Percentiles rank a stretch among this genome's conserved stretches.
Conservation (phyloP, 2,888 invertebrate species). For the Chloroclysta siterata region DNA sequence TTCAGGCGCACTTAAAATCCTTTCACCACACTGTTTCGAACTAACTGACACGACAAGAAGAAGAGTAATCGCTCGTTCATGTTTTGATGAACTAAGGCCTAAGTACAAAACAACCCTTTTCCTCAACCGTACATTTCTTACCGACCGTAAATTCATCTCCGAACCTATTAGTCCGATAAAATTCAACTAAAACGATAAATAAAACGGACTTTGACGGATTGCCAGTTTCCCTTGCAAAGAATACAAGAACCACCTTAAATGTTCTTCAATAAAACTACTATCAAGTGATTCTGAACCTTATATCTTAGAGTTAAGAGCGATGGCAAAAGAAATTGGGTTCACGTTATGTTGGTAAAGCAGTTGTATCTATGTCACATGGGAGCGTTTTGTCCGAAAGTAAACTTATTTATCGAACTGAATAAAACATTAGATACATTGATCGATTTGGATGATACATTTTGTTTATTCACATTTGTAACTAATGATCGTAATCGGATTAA, state of each 20-base stretch:
- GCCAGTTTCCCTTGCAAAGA: slow-evolving; percentile 79
- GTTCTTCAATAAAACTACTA: neutral
- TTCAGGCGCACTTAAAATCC: no score
- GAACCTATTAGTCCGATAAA: slow-evolving; percentile 83
- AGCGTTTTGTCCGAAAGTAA: slow-evolving; percentile 81
- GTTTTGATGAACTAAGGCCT: neutral
- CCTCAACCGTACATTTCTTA: slow-evolving; percentile 57
- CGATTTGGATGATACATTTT: slow-evolving; percentile 67
- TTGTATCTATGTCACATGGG: slow-evolving; percentile 81
- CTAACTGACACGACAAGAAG: no score
- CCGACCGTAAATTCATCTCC: slow-evolving; percentile 83
- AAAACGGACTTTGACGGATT: slow-evolving; percentile 82
- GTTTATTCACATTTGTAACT: slow-evolving; percentile 48
- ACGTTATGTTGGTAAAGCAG: slow-evolving; percentile 55
- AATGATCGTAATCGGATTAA: slow-evolving; percentile 36
- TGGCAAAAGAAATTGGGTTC: neutral
- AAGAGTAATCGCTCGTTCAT: no score
- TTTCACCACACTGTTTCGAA: no score
- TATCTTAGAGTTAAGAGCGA: neutral
- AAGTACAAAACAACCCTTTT: slow-evolving; percentile 69
- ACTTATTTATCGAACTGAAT: slow-evolving; percentile 81
- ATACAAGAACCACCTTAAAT: slow-evolving; percentile 45
- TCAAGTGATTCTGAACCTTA: slow-evolving; percentile 19
- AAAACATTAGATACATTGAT: slow-evolving; percentile 74
- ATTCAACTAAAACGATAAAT: slow-evolving; percentile 84